These are phyloP conservation scores for Pardalotus punctatus DNA, from an alignment of 2,113 vertebrate species.

Conservation along the genomic window DNA sequence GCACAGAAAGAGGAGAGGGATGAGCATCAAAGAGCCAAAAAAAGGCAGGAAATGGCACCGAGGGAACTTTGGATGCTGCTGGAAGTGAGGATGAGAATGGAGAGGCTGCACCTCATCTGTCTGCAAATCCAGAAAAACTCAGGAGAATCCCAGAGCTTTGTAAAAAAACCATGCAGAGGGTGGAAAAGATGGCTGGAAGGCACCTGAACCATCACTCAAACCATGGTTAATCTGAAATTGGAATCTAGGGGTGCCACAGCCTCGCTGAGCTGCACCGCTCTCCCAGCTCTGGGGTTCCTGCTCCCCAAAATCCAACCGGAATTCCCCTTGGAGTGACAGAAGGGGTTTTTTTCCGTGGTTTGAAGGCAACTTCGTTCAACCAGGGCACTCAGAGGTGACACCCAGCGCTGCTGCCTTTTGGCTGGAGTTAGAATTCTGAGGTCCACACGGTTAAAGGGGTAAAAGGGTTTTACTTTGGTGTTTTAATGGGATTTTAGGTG, in stretches of 20 bases:
- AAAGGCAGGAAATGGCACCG: background rate
- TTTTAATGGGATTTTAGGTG: too few relatives aligned
- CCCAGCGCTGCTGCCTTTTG: too few relatives aligned
- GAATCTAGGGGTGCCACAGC: background rate
- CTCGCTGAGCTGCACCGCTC: background rate
- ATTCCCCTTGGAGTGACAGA: background rate
- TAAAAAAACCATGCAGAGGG: fast-evolving
- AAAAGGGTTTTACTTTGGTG: too few relatives aligned
- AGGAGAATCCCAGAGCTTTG: background rate
- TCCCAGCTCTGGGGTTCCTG: background rate
- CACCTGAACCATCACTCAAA: background rate
- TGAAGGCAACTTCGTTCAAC: background rate
- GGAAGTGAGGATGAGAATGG: background rate
- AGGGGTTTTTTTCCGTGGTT: background rate
- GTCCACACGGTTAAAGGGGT: too few relatives aligned
- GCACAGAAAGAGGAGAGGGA: background rate
- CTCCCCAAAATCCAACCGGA: background rate
- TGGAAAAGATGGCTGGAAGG: background rate
- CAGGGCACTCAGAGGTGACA: background rate
- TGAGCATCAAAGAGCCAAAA: background rate
- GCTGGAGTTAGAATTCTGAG: too few relatives aligned
- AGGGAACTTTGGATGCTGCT: background rate
- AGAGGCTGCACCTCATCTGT: background rate
- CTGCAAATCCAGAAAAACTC: background rate
- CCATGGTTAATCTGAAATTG: background rate